These are phyloP conservation scores for Zosterops pallidus DNA, from an alignment of 2,113 vertebrate species.

Conservation along the genomic window DNA sequence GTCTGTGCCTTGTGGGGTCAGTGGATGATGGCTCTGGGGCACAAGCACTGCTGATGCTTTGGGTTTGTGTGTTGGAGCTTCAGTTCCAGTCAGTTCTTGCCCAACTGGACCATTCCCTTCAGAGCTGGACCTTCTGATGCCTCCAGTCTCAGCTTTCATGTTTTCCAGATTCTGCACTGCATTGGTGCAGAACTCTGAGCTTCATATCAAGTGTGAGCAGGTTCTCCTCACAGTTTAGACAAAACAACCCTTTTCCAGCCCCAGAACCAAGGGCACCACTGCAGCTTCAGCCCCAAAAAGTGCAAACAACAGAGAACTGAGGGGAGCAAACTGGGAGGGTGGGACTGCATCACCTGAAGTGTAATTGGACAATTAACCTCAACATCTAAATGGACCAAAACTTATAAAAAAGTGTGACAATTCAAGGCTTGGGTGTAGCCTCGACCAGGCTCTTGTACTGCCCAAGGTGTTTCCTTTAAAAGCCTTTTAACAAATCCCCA, in stretches of 20 bases:
- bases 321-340: background rate
- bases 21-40: background rate
- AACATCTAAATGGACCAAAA: background rate
- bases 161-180: rapidly evolving
- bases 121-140: background rate
- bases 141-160: rapidly evolving
- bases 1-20: background rate
- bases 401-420: background rate
- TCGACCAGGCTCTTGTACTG: rapidly evolving
- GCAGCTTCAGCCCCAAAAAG: background rate
- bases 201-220: rapidly evolving
- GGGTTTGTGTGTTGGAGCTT: background rate
- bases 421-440: background rate
- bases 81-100: background rate
- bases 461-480: background rate
- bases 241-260: background rate
- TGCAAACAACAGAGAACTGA: rapidly evolving
- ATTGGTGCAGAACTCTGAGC: background rate
- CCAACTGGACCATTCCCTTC: background rate
- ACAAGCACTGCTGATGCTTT: rapidly evolving
- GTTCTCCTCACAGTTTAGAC: background rate
- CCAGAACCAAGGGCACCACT: background rate
- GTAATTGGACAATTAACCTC: background rate
- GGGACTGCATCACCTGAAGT: background rate
- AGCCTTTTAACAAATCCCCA: rapidly evolving